Evolutionary conservation across 2,888 invertebrate genomes (phyloP), one percentile per base, ranked within the genome.

Genomic region (Spilosoma lubricipeda): DNA sequence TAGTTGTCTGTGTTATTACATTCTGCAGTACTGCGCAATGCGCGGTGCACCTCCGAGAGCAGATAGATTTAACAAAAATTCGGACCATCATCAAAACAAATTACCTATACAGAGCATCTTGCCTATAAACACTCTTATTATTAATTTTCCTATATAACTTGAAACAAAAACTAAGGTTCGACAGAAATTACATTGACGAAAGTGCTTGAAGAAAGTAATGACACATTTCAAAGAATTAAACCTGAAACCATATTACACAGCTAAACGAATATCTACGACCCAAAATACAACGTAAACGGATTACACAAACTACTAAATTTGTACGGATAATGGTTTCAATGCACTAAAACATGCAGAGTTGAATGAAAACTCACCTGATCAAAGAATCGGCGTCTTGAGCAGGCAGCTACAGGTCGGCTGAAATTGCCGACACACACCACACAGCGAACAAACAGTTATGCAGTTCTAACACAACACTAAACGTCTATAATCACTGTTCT

Each of bases 381-480:
- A 78, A 80, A 81, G 77, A 83, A 85, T 80, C 78, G 81, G 82
- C 79, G 76, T 84, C 76, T 81, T 78, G 82, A 78, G 79, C 65
- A 75, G 70, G 77, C 75, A 77, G 82, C 79, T 83, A 82, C 82
- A 83, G 76, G 82, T 82, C 77, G 79, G 81, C 83, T 77, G 80
- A 73, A 74, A 78, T 73, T 73, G 82, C 82, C 85, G 80, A 77
- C 78, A 80, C 82, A 45, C 82, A 85, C 82, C 82, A 85, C 86
- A 83, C 85, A 80, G 84, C 84, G 82, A 81, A 81, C 69, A 74
- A 75, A 79, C 74, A 78, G 73, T 69, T 74, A 71, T 78, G 27
- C 65, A 85, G 88, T 90, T 87, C 88, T 77, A 80, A 84, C 92
- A 91, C 92, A 85, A 83, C 89, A 90, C 91, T 87, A 84, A 83